These are phyloP conservation scores for Shinisaurus crocodilurus DNA, from an alignment of 2,113 vertebrate species.

Conservation along the genomic window DNA sequence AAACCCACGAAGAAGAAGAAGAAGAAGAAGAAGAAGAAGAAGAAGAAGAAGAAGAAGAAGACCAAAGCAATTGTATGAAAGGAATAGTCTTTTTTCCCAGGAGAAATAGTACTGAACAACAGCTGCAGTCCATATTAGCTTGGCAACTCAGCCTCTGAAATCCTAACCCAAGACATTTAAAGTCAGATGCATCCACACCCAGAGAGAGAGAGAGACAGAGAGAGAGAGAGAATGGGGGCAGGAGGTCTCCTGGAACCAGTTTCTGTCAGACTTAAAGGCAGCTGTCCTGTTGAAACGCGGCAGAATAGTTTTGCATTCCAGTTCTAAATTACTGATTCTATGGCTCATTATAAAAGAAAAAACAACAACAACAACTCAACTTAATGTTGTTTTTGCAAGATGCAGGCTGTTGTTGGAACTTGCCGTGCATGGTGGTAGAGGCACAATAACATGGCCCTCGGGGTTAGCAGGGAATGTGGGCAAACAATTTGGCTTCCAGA, in stretches of 20 bases:
- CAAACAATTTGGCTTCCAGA: not conserved
- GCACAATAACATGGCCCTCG: not conserved
- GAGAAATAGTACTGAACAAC: slow-evolving; percentile 43
- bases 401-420: not conserved
- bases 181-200: slow-evolving; percentile 18
- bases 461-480: not conserved
- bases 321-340: not conserved
- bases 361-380: not conserved
- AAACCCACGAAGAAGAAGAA: not conserved
- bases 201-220: not conserved
- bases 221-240: not conserved
- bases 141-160: slow-evolving; percentile 18
- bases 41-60: not conserved
- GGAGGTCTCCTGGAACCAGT: not conserved
- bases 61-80: not conserved
- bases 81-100: not conserved
- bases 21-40: not conserved
- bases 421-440: slow-evolving; percentile 6
- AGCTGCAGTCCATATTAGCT: slow-evolving; percentile 62
- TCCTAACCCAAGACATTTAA: rapidly evolving
- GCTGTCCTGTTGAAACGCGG: not conserved
- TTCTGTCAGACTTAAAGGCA: not conserved
- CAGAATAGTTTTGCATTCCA: slow-evolving; percentile 15
- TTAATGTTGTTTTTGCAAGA: slow-evolving; percentile 5
- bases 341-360: not conserved